Percentiles rank a stretch among this genome's conserved stretches.
These are phyloP conservation scores for Periophthalmus modestus DNA, from an alignment of 2,113 vertebrate genomes.

Conservation along the genomic window DNA sequence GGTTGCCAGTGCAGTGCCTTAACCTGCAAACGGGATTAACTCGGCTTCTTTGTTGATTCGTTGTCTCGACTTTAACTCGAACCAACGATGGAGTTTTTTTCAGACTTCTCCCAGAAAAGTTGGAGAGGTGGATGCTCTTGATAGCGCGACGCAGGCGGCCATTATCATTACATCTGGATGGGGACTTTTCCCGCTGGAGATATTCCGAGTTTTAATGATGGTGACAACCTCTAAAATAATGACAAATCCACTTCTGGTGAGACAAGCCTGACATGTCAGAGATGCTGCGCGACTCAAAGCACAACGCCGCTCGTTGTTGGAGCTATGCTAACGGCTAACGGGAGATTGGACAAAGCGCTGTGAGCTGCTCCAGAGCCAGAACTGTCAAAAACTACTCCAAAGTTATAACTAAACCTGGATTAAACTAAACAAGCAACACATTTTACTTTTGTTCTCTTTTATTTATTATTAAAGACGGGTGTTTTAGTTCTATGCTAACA, in stretches of 20 bases:
- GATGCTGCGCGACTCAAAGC: background rate
- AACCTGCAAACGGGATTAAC: too few relatives aligned
- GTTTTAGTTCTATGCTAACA: too few relatives aligned
- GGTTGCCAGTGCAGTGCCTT: too few relatives aligned
- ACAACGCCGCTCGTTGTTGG: background rate
- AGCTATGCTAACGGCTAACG: background rate
- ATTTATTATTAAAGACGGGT: too few relatives aligned
- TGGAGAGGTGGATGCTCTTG: background rate
- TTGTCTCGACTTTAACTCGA: background rate
- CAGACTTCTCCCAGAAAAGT: background rate
- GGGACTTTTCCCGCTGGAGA: background rate
- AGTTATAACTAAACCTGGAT: background rate
- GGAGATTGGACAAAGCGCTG: background rate
- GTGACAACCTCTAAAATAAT: conserved; percentile 1
- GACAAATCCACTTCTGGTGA: background rate
- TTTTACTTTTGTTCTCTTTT: too few relatives aligned
- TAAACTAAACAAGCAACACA: too few relatives aligned
- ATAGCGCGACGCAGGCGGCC: background rate
- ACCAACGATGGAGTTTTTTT: background rate
- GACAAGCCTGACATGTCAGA: background rate
- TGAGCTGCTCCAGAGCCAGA: background rate
- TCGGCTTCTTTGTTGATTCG: background rate
- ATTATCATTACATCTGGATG: background rate
- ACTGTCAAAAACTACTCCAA: too few relatives aligned
- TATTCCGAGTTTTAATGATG: background rate